Evolutionary conservation across 2,888 invertebrate genomes (phyloP), one percentile per base, ranked within the genome.

Genomic region (Ophion costatus): DNA sequence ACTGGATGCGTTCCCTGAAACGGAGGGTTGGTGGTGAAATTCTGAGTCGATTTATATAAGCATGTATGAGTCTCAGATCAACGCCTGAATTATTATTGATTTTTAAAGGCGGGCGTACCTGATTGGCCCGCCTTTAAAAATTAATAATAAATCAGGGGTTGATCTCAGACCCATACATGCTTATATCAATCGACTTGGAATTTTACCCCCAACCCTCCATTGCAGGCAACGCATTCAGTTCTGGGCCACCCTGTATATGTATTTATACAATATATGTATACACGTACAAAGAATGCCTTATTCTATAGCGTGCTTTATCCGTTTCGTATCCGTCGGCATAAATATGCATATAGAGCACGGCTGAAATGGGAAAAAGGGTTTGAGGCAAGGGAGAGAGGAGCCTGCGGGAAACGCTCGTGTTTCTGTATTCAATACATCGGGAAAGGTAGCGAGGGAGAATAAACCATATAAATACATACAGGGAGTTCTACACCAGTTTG

Each of bases 371-470:
- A 70, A 61, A 78, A 38, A 75, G 57, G 76, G 70, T 59, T 66
- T 67, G 74, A 59, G 73, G 33, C 22, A 59, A 29, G 70, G 61
- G 5, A 14, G 51, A 51, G 51, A 45, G 67, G 64, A 67, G 20
- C 63, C 75, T 63, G 64, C 66, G 66, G 73, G 59, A 66, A 77
- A 61, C 73, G 42, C 29, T 59, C 56, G 74, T 69, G 57, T 78
- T 84, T 84, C 66, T 74, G 74, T 78, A 78, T 81, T 78, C 75
- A 78, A 77, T 77, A 81, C 63, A 42, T 73, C 78, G 61, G 57
- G 75, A 24, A 69, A 22, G 33, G 66, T 6, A 73, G 67, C 63
- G 11, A 56, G 11, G 42, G 70, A 56, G 70, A 79, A 66, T 56
- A 20, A 71, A 42, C 74, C 17, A 74, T 73, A 79, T 61, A 66